Evolutionary conservation across 2,888 invertebrate species (phyloP).

Genomic region (Cosmopolites sordidus): DNA sequence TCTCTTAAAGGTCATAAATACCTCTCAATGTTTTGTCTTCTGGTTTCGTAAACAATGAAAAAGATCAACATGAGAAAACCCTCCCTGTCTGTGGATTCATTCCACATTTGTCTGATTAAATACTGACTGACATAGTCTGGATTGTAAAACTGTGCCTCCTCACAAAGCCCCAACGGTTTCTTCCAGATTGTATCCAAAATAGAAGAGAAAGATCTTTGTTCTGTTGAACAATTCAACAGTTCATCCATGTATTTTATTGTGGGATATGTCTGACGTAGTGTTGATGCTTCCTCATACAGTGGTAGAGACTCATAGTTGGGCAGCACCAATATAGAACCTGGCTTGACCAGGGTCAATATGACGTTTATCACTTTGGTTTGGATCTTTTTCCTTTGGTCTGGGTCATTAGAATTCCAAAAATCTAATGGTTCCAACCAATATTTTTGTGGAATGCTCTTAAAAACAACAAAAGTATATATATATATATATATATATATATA

Average conservation of each 20-base stretch:
- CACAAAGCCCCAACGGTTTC: conserved; percentile 18
- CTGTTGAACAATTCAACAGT: conserved; percentile 5
- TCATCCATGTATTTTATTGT: conserved; percentile 20
- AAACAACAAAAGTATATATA: too few relatives aligned
- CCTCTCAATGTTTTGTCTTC: conserved; percentile 13
- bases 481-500: not conserved
- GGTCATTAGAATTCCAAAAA: conserved; percentile 12
- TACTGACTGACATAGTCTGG: conserved; percentile 22
- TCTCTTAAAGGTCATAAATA: too few relatives aligned
- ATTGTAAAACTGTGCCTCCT: conserved; percentile 24
- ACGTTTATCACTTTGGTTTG: conserved; percentile 7
- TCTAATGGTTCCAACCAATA: conserved; percentile 24
- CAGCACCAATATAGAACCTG: conserved; percentile 20
- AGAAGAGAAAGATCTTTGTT: conserved; percentile 7
- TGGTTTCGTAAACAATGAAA: conserved; percentile 21
- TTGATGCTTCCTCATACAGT: conserved; percentile 7
- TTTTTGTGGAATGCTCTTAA: conserved; percentile 26
- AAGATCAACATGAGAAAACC: conserved; percentile 22
- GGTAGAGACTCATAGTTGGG: conserved; percentile 15
- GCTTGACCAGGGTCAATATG: conserved; percentile 15
- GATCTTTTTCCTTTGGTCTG: conserved; percentile 14
- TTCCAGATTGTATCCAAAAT: conserved; percentile 25
- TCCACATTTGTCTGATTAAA: conserved; percentile 21
- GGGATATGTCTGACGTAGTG: conserved; percentile 11
- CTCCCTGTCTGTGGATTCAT: conserved; percentile 14